Base-by-base conservation (phyloP, 2,888 invertebrate species). In the Chouioia cunea region DNA sequence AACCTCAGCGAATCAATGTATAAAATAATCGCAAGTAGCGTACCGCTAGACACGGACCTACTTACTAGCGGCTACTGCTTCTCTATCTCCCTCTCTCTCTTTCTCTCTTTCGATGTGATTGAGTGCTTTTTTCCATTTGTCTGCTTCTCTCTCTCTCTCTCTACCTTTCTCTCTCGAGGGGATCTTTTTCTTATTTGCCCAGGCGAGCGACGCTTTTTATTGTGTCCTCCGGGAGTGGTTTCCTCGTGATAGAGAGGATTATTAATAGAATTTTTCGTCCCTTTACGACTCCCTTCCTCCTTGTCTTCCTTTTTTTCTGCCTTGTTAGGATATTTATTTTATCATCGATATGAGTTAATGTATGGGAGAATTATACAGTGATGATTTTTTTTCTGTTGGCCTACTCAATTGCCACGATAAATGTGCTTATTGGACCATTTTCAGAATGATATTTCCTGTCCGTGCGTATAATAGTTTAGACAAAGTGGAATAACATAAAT, bases 181-280 rank as follows among this genome's bases (percentile, higher is more conserved):
- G 67, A 67, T 67, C 67, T 67, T 71, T 71, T 71, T 71, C 67
- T 67, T 71, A 71, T 71, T 71, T 71, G 63, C 64, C 58, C 65
- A 16, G 62, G 36, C 43, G 59, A 23, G 50, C 44, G 47, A 36
- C 23, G 36, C 48, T 54, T 64, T 71, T 71, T 71, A 71, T 71
- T 67, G 67, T 64, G 67, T 71, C 71, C 71, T 67, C 50, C 59
- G 71, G 71, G 71, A 71, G 71, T 67, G 67, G 67, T 71, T 71
- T 63, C 47, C 54, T 50, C 46, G 14, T 57, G 70, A 71, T 71
- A 71, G 66, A 71, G 66, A 64, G 59, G 67, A 71, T 71, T 67
- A 71, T 71, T 67, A 71, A 71, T 71, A 71, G 71, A 71, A 71
- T 71, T 71, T 67, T 64, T 50, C 56, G 48, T 56, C n/a, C 23